These are phyloP conservation scores for Proteles cristata DNA, from an alignment of 2,113 vertebrate species.

Conservation along the genomic window DNA sequence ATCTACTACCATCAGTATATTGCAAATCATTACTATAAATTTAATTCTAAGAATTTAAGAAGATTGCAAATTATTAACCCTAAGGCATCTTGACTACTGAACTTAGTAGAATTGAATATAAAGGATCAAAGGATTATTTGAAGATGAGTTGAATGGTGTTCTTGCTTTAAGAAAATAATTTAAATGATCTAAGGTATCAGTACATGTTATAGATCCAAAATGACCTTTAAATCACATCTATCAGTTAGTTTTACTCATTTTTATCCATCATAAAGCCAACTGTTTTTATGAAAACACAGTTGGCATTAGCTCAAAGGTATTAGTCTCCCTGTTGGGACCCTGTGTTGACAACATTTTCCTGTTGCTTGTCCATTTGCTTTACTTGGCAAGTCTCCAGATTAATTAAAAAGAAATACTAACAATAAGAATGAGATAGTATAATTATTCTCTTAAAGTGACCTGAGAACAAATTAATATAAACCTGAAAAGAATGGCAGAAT, in stretches of 20 bases:
- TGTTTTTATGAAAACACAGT: background rate
- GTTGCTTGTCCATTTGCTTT: conserved; percentile 70
- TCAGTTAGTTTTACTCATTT: background rate
- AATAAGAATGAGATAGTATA: background rate
- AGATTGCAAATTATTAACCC: background rate
- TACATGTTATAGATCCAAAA: background rate
- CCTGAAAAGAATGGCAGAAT: background rate
- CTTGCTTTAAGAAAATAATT: background rate
- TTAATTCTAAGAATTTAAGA: background rate
- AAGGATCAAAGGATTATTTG: background rate
- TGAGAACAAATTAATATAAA: background rate
- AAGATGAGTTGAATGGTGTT: background rate
- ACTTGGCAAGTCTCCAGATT: conserved; percentile 35
- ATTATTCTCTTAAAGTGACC: background rate
- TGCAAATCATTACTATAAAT: background rate
- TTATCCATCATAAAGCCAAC: background rate
- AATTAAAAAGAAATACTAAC: background rate
- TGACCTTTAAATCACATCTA: background rate
- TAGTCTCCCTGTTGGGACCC: conserved; percentile 55
- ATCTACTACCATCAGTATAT: background rate
- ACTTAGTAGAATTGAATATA: background rate
- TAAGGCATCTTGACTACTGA: background rate
- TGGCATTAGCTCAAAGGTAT: conserved; percentile 47
- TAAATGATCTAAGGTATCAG: background rate
- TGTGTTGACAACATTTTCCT: conserved; percentile 63